These are phyloP conservation scores for Priocnemis perturbator DNA, from an alignment of 2,888 invertebrate genomes.

Conservation along the genomic window DNA sequence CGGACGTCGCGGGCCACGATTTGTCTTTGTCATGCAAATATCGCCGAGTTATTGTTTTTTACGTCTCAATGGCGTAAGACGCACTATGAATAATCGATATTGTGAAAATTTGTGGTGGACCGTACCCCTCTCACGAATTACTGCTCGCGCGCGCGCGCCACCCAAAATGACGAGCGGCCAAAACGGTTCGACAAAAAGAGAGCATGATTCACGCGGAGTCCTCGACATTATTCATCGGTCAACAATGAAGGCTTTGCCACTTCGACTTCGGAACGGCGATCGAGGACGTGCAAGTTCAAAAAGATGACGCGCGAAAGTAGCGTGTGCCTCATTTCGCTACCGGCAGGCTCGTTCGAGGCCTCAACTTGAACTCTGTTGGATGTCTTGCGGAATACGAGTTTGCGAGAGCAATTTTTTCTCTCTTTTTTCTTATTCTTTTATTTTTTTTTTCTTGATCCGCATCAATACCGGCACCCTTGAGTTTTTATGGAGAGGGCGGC, in stretches of 20 bases:
- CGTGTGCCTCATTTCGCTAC: constrained; percentile 24
- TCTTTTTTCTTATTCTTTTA: too few relatives aligned
- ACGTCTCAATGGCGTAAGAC: constrained; percentile 16
- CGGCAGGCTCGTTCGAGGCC: constrained; percentile 3
- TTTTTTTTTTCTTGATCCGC: too few relatives aligned
- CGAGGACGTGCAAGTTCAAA: constrained; percentile 37
- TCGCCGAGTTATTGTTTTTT: constrained; percentile 56
- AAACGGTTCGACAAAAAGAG: constrained; percentile 6
- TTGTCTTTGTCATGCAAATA: constrained; percentile 67
- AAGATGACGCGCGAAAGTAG: constrained; percentile 30
- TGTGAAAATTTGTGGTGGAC: constrained; percentile 41
- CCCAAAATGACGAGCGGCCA: neutral
- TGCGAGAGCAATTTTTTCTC: too few relatives aligned
- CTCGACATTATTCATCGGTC: constrained; percentile 47
- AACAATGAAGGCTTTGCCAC: constrained; percentile 34
- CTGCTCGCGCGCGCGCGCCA: neutral
- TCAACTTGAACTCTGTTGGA: too few relatives aligned
- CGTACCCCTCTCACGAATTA: neutral
- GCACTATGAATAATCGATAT: constrained; percentile 52
- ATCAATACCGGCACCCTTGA: too few relatives aligned
- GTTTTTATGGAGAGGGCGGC: too few relatives aligned
- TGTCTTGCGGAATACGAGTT: too few relatives aligned
- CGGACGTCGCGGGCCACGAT: too few relatives aligned
- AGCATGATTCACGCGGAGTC: constrained; percentile 45
- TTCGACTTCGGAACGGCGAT: constrained; percentile 26